Evolutionary conservation across 2,797 vertebrate genomes (phyloP).

Genomic region (Cryptoblepharus egeriae): DNA sequence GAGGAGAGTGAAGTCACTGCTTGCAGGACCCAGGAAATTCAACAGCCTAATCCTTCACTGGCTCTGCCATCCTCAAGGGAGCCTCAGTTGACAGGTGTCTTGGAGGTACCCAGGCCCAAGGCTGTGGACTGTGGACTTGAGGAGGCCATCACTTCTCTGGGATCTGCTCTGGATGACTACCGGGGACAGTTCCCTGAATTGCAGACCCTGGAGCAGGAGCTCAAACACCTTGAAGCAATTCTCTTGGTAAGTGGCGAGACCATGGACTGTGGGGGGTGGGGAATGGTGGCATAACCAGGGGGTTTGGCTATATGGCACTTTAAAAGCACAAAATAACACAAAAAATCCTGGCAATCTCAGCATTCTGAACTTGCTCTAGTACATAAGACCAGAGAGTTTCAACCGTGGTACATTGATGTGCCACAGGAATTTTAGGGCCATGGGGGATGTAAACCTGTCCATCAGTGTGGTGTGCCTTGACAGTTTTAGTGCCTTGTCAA

Average conservation of each 20-base stretch:
- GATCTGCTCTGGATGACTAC: conserved; percentile 91
- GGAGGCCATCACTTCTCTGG: conserved; percentile 85
- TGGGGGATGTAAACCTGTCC: too few relatives aligned
- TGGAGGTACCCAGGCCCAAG: conserved; percentile 22
- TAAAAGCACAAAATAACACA: background rate
- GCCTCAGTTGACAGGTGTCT: fast-evolving
- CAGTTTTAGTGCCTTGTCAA: too few relatives aligned
- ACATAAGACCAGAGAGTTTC: too few relatives aligned
- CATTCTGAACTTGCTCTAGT: too few relatives aligned
- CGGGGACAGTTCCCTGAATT: conserved; percentile 94
- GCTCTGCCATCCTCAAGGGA: fast-evolving
- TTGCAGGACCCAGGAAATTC: fast-evolving
- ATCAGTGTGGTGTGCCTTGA: too few relatives aligned
- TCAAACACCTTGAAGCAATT: conserved; percentile 86
- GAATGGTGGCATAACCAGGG: background rate
- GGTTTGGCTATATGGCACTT: too few relatives aligned
- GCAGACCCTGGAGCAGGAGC: conserved; percentile 90
- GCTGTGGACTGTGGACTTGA: conserved; percentile 81
- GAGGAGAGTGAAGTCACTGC: fast-evolving
- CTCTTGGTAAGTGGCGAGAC: conserved; percentile 84
- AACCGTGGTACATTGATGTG: too few relatives aligned
- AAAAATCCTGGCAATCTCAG: too few relatives aligned
- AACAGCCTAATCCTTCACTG: fast-evolving
- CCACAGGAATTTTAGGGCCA: too few relatives aligned
- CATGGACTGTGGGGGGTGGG: too few relatives aligned